Conservation (phyloP, 2,797 vertebrate species). For the Cossypha heuglini region DNA sequence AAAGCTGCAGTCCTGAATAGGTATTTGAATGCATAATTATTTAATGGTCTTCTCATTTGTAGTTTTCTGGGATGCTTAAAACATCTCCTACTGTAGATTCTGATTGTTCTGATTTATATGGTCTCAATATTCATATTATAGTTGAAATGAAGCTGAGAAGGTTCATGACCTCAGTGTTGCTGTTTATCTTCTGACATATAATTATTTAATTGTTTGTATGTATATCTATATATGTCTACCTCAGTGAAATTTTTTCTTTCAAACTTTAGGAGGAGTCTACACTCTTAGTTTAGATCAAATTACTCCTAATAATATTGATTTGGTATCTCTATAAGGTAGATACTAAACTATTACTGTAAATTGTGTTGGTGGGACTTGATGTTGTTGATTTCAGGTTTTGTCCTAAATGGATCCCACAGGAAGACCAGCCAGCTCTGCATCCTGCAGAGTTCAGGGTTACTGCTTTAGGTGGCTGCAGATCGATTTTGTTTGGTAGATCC, state of each 20-base stretch:
- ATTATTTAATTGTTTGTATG: not conserved
- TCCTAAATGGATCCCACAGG: not conserved
- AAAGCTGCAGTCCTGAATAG: not conserved
- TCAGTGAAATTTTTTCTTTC: not conserved
- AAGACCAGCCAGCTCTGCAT: not conserved
- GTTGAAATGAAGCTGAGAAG: not conserved
- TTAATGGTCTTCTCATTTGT: not conserved
- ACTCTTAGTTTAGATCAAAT: not conserved
- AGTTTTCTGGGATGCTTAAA: not conserved
- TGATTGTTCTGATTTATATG: not conserved
- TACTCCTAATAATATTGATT: not conserved
- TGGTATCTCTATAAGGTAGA: not conserved
- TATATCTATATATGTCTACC: not conserved
- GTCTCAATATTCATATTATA: not conserved
- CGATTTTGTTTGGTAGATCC: not conserved
- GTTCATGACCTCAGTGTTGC: not conserved
- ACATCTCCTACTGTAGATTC: not conserved
- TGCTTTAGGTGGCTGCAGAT: not conserved
- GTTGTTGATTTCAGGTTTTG: not conserved
- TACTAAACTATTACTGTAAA: not conserved
- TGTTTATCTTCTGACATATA: not conserved
- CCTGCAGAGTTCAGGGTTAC: not conserved
- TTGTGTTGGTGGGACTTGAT: not conserved
- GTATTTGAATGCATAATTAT: not conserved
- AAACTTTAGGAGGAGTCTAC: not conserved